Evolutionary conservation across 2,113 vertebrate genomes (phyloP).

Genomic region (Upupa epops): DNA sequence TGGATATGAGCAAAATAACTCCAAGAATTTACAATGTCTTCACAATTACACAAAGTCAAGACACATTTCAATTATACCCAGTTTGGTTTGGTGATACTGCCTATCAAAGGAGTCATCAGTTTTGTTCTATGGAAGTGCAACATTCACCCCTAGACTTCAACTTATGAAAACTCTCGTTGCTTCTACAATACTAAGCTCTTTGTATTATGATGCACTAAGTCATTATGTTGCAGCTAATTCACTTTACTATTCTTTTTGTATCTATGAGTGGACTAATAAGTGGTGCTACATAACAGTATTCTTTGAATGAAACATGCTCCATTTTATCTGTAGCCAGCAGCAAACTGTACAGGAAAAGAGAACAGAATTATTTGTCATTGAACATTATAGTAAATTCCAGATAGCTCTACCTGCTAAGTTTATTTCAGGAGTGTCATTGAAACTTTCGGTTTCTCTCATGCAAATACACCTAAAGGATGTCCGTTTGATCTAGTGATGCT

Average conservation of each 20-base stretch:
- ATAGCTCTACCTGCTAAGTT: neutral
- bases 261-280: neutral
- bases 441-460: neutral
- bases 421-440: neutral
- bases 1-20: neutral
- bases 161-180: neutral
- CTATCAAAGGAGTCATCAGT: neutral
- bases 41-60: neutral
- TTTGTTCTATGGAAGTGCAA: neutral
- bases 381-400: neutral
- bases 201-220: neutral
- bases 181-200: neutral
- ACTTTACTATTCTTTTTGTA: neutral
- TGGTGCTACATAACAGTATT: neutral
- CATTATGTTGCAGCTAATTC: neutral
- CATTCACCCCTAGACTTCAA: neutral
- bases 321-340: conserved; percentile 3
- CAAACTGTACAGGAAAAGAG: neutral
- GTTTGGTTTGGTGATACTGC: neutral
- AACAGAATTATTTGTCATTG: neutral
- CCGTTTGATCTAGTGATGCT: neutral
- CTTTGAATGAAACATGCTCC: conserved; percentile 26
- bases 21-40: neutral
- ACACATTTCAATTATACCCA: neutral
- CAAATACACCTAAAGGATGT: too few species aligned